phyloP scores from a whole-genome alignment of 2,888 invertebrate genomes.

The Enoplolaimus lenunculus region DNA sequence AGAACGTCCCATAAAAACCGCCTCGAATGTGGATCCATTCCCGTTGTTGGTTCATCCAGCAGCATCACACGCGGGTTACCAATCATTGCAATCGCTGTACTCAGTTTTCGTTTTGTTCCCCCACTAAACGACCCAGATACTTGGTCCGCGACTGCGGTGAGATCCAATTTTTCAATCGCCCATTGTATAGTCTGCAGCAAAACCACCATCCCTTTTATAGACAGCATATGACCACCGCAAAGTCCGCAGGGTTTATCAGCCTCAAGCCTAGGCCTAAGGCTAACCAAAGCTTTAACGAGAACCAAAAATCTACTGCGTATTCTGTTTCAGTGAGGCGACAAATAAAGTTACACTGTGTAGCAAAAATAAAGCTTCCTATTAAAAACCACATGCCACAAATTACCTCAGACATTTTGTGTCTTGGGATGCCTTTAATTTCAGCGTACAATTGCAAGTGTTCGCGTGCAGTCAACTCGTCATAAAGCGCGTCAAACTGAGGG shows the following conservation, averaged over 20 bases:
- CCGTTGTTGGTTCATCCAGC: slow-evolving; percentile 56
- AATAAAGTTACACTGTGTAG: too few species aligned
- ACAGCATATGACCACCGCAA: too few species aligned
- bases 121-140: slow-evolving; percentile 48
- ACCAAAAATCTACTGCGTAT: too few species aligned
- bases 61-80: slow-evolving; percentile 56
- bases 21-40: slow-evolving; percentile 65
- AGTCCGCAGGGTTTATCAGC: too few species aligned
- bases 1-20: slow-evolving; percentile 65
- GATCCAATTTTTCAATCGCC: slow-evolving; percentile 51
- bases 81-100: slow-evolving; percentile 56
- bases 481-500: slow-evolving; percentile 59
- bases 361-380: too few species aligned
- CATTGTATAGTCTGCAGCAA: slow-evolving; percentile 52
- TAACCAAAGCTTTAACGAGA: too few species aligned
- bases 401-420: neutral
- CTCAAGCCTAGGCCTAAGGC: too few species aligned
- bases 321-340: too few species aligned
- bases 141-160: slow-evolving; percentile 44
- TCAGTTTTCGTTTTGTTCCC: slow-evolving; percentile 60
- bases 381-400: too few species aligned
- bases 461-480: slow-evolving; percentile 56
- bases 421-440: slow-evolving; percentile 51
- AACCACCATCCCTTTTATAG: too few species aligned
- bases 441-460: slow-evolving; percentile 54